Evolutionary conservation across 2,888 invertebrate species (phyloP), one percentile per base, ranked within the genome.

Genomic region (Polyommatus icarus): DNA sequence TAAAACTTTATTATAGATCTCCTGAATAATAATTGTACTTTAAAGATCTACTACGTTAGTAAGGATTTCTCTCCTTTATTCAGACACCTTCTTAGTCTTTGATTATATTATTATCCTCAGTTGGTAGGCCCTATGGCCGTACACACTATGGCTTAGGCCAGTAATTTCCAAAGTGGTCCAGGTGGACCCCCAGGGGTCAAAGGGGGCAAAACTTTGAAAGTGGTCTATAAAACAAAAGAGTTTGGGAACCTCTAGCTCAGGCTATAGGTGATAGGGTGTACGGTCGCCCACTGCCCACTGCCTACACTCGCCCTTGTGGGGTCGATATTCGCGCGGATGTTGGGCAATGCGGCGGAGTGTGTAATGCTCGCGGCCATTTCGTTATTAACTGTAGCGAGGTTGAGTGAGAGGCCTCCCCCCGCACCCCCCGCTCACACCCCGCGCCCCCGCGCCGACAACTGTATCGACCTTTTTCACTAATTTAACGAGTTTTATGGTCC

Each of bases 391-490:
- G 67, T 67, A 67, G 29, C 67, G 67, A 67, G 67, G 67, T 32
- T 67, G 67, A 67, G 67, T 67, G 67, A 67, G 67, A 67, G 67
- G 67, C 18, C 15, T 29, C 67, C 67, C 6, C 67, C 29, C 67
- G 1, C 67, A 0, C 67, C 12, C 20, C 20, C 10, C 67, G 7
- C 24, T 20, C 24, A 18, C 54, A 18, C 61, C 24, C 67, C 29
- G 29, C 29, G 32, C 29, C 61, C 24, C 67, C 29, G 29, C 29
- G 32, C 29, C 1, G 6, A 20, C 29, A 67, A 7, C 67, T 4
- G 15, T 67, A 67, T 67, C 50, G 75, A 75, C 75, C 75, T 75
- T 54, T 75, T 75, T 24, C 50, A 75, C 75, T 24, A 50, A 29
- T 54, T 75, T 75, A 75, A 75, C 50, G 50, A 75, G 50, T 54